Evolutionary conservation across 2,113 vertebrate species (phyloP).

Genomic region (Cyrtonyx montezumae): DNA sequence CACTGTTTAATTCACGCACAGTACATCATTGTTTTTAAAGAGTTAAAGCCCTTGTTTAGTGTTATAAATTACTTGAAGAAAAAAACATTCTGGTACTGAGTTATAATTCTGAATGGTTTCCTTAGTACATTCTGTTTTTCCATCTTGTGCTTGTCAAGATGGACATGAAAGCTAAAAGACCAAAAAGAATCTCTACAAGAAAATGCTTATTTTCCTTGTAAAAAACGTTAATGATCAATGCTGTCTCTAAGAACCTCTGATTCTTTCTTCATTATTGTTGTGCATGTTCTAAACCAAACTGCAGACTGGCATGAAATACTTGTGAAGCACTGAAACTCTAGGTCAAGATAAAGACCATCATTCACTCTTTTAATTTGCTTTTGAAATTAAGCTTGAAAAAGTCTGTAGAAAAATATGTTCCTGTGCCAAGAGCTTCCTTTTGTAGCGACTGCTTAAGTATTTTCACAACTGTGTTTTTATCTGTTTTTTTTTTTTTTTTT

Average conservation of each 20-base stretch:
- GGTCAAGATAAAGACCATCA: constrained; percentile 9
- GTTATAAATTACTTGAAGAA: background rate
- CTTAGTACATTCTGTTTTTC: background rate
- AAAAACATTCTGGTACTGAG: background rate
- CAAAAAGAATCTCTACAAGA: background rate
- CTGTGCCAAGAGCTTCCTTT: constrained; percentile 11
- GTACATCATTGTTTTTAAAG: background rate
- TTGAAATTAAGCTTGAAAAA: constrained; percentile 26
- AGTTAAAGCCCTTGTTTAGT: background rate
- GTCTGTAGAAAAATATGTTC: background rate
- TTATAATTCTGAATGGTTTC: background rate
- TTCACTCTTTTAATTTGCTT: constrained; percentile 32
- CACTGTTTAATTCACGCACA: background rate
- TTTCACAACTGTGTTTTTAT: background rate
- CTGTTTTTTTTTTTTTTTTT: background rate
- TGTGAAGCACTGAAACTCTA: background rate
- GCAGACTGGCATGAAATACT: background rate
- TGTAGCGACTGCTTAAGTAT: background rate
- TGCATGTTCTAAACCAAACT: background rate
- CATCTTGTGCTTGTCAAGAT: background rate
- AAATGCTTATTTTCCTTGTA: background rate
- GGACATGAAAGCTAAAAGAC: background rate
- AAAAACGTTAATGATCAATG: background rate
- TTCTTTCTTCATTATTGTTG: background rate
- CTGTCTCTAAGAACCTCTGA: background rate